Evolutionary conservation across 2,888 invertebrate genomes (phyloP), one percentile per base, ranked within the genome.

Genomic region (Dendrolimus houi): DNA sequence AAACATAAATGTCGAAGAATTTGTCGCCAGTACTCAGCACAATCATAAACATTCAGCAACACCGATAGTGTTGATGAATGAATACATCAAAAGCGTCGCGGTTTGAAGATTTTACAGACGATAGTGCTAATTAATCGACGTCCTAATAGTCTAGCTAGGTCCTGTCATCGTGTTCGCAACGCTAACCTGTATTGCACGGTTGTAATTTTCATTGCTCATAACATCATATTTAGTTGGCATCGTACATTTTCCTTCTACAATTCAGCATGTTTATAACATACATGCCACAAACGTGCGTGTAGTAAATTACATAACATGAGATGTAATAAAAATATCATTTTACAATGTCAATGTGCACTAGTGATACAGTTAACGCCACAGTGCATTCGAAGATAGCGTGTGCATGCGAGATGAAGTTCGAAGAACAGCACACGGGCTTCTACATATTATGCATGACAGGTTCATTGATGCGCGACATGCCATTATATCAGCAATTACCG

Each of bases 91-190:
- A 64, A 59, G 61, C 64, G 69, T 72, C 64, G 70, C 71, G 65
- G 68, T 64, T 65, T 61, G 64, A 61, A 66, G 64, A 66, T 67
- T 66, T 63, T 67, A 71, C 70, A 65, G 67, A 68, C 70, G 57
- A 67, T 72, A 65, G 47, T 47, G 47, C 67, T 74, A 75, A 81
- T 80, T 79, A 77, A 77, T 74, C 69, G 71, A 70, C 70, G 68
- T 68, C 68, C 66, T 66, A 64, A 59, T 64, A 65, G 74, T 71
- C 72, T 72, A 66, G 71, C 68, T 66, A 68, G 72, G 66, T 62
- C 63, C 62, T 67, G 67, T 65, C 72, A 68, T 63, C 58, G 59
- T 60, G 61, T 61, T 60, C 60, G 64, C 74, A 75, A 74, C 73
- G 71, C 66, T 63, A 79, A 81, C 77, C 78, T 82, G 82, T 78